These are phyloP conservation scores for Arizona elegans DNA, from an alignment of 2,113 vertebrate species.

Conservation along the genomic window DNA sequence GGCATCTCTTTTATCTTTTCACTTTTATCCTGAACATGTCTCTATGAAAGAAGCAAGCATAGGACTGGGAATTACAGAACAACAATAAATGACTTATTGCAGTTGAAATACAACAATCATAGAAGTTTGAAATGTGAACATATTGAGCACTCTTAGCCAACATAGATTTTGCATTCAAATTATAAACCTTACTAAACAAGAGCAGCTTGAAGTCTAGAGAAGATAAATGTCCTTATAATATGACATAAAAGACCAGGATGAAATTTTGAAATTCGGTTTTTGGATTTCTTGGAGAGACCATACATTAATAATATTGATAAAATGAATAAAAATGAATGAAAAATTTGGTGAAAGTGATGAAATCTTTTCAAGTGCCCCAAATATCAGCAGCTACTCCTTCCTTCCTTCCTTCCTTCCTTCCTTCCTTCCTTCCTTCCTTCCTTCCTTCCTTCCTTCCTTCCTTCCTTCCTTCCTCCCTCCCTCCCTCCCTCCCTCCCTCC, in stretches of 20 bases:
- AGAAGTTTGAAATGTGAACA: background rate
- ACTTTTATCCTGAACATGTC: background rate
- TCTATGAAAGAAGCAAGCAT: background rate
- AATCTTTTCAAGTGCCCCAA: background rate
- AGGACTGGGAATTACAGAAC: background rate
- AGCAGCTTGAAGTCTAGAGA: background rate
- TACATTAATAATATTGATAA: background rate
- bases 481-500: rapidly evolving
- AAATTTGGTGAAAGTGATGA: background rate
- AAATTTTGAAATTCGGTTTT: background rate
- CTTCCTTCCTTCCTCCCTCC: background rate
- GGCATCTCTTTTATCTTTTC: background rate
- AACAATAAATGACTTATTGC: background rate
- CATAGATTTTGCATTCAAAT: background rate
- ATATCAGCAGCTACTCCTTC: background rate
- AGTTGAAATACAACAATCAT: background rate
- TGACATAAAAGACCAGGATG: background rate
- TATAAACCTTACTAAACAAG: background rate
- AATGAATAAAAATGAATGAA: background rate
- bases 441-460: background rate
- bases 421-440: rapidly evolving
- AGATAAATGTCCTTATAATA: background rate
- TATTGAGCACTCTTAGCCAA: background rate
- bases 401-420: background rate
- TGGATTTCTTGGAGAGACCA: background rate